A percentile compares a stretch with the other conserved stretches of the same genome.
Evolutionary conservation across 1,140 invertebrate genomes (phyloP).

Genomic region (Cheumatopsyche charites): DNA sequence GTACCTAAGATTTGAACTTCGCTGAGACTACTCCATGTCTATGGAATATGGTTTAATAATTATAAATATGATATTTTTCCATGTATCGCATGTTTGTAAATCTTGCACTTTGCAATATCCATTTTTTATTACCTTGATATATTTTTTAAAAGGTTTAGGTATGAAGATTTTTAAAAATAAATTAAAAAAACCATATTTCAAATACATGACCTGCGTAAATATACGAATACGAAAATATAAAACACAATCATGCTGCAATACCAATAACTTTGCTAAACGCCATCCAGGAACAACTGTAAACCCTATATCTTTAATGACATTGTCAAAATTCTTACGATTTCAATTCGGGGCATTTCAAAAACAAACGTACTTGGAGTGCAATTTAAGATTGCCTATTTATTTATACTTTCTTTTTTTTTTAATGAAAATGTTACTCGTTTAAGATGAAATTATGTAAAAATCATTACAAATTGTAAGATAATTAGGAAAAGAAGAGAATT

Average conservation of each 20-base stretch:
- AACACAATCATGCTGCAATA: conserved; percentile 18
- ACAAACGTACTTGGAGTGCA: background rate
- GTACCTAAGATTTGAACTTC: too few species aligned
- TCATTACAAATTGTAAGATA: too few species aligned
- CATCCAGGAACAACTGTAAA: conserved; percentile 41
- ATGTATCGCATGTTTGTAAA: too few species aligned
- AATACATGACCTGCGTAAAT: background rate
- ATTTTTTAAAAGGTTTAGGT: too few species aligned
- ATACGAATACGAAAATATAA: background rate
- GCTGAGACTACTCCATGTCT: too few species aligned
- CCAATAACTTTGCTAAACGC: conserved; percentile 31
- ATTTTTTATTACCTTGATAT: too few species aligned
- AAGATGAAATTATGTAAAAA: too few species aligned
- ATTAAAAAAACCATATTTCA: background rate
- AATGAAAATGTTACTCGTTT: too few species aligned
- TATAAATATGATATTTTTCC: background rate
- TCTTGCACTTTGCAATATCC: too few species aligned
- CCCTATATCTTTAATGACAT: conserved; percentile 26
- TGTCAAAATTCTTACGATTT: conserved; percentile 19
- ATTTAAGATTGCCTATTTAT: too few species aligned
- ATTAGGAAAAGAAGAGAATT: too few species aligned
- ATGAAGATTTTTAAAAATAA: background rate
- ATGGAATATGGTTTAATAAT: background rate
- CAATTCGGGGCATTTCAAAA: background rate
- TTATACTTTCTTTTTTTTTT: too few species aligned